These are phyloP conservation scores for Hystrix cristata DNA, from an alignment of 2,113 vertebrate species.

Conservation along the genomic window DNA sequence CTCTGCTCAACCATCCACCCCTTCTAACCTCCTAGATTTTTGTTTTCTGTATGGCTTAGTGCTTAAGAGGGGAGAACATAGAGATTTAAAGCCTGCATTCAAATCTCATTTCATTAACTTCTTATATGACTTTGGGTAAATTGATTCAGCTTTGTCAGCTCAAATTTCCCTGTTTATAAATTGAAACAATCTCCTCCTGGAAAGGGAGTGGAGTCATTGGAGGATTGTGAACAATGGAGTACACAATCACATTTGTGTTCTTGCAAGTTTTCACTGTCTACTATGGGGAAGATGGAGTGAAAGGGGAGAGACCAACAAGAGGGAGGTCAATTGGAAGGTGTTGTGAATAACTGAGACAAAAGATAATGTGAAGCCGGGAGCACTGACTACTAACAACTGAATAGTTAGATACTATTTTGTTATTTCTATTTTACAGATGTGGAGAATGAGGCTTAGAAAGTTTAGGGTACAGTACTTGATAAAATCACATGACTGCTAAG, in stretches of 20 bases:
- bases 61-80: background rate
- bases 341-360: too few relatives aligned
- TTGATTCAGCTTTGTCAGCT: background rate
- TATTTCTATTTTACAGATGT: background rate
- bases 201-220: background rate
- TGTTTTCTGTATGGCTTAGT: too few relatives aligned
- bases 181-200: background rate
- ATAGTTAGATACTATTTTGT: background rate
- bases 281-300: background rate
- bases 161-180: background rate
- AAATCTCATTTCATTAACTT: background rate
- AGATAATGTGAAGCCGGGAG: too few relatives aligned
- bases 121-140: too few relatives aligned
- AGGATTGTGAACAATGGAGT: background rate
- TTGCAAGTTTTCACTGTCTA: background rate
- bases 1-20: background rate
- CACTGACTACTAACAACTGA: background rate
- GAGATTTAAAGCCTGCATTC: background rate
- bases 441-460: background rate
- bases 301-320: background rate
- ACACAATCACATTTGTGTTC: background rate
- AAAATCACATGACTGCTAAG: background rate
- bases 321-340: background rate
- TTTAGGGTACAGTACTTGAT: background rate
- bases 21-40: background rate